A percentile compares a stretch with the other conserved stretches of the same genome.
Evolutionary conservation across 1,140 invertebrate species (phyloP).

Genomic region (Sitobion miscanthi): DNA sequence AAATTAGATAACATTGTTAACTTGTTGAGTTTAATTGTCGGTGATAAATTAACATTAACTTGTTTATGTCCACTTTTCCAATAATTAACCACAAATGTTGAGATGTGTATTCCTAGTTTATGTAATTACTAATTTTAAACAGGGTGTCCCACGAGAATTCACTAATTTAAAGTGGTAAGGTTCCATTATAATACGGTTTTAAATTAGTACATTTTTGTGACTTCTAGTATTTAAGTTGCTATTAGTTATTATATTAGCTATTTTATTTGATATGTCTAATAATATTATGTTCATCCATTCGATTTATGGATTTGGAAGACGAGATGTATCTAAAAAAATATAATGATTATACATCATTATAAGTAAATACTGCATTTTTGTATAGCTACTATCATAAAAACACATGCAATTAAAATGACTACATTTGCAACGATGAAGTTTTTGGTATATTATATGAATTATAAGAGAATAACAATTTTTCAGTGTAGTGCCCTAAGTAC

Average conservation of each 20-base stretch:
- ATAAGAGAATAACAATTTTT: too few relatives aligned
- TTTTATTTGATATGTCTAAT: not conserved
- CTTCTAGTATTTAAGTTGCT: not conserved
- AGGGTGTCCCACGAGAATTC: not conserved
- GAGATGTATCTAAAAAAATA: not conserved
- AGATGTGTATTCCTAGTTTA: not conserved
- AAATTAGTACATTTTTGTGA: not conserved
- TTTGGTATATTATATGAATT: too few relatives aligned
- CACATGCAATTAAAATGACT: too few relatives aligned
- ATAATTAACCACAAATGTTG: not conserved
- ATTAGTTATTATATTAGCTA: not conserved
- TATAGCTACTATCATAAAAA: too few relatives aligned
- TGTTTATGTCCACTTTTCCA: not conserved
- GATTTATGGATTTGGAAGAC: not conserved
- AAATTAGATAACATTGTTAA: not conserved
- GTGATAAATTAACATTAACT: not conserved
- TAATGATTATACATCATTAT: not conserved
- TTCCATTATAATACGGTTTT: not conserved
- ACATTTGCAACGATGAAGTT: too few relatives aligned
- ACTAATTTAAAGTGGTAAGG: not conserved
- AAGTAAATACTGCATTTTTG: too few relatives aligned
- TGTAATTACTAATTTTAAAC: not conserved
- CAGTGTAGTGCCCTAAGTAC: too few relatives aligned
- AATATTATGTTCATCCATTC: not conserved
- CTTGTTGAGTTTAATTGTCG: not conserved